Evolutionary conservation across 2,888 invertebrate species (phyloP).

Genomic region (Slavum lentiscoides): DNA sequence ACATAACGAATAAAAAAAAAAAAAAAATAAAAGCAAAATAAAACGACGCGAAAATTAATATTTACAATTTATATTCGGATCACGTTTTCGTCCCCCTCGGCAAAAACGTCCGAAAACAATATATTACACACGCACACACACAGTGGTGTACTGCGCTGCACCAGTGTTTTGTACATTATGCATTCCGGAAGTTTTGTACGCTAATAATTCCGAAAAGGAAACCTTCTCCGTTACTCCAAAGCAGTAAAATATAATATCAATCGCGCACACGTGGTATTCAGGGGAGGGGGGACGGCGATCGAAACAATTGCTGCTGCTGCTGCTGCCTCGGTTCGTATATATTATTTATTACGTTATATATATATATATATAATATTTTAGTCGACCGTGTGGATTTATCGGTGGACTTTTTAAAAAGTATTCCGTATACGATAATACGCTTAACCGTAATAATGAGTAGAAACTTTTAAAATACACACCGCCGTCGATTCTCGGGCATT

Average conservation of each 20-base stretch:
- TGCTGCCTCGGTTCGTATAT: too few relatives aligned
- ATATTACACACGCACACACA: constrained; percentile 39
- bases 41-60: constrained; percentile 46
- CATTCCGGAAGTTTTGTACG: constrained; percentile 49
- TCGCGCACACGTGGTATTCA: background rate
- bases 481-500: too few relatives aligned
- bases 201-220: constrained; percentile 47
- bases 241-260: constrained; percentile 42
- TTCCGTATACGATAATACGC: too few relatives aligned
- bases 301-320: background rate
- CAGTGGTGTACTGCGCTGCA: background rate
- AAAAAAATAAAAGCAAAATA: background rate
- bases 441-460: too few relatives aligned
- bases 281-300: background rate
- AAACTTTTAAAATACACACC: too few relatives aligned
- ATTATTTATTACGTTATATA: too few relatives aligned
- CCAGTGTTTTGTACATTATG: constrained; percentile 15
- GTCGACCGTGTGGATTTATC: background rate
- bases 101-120: constrained; percentile 53
- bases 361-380: constrained; percentile 2
- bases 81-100: constrained; percentile 44
- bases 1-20: constrained; percentile 4
- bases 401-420: background rate
- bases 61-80: constrained; percentile 48
- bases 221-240: constrained; percentile 15